These are phyloP conservation scores for Halcyon smyrnensis DNA, from an alignment of 2,797 vertebrate genomes.

Conservation along the genomic window DNA sequence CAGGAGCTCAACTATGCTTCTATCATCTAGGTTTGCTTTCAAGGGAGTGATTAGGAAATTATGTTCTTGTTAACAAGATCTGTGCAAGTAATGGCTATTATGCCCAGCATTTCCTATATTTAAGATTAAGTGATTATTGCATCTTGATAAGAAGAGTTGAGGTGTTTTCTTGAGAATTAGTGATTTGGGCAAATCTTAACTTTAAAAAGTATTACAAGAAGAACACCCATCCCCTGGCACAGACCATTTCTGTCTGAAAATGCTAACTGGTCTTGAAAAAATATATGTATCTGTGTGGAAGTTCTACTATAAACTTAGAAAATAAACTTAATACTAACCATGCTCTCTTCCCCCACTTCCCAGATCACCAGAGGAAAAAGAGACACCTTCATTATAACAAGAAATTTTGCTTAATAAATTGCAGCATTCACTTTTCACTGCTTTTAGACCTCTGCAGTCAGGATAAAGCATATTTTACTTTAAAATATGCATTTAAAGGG, in stretches of 20 bases:
- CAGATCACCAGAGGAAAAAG: background rate
- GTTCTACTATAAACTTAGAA: background rate
- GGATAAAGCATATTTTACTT: background rate
- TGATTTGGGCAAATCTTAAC: background rate
- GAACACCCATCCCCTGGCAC: background rate
- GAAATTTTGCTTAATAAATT: background rate
- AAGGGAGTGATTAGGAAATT: conserved; percentile 61
- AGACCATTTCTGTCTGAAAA: background rate
- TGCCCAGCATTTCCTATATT: conserved; percentile 53
- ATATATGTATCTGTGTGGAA: background rate
- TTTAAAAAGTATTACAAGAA: background rate
- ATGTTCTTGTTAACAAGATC: conserved; percentile 64
- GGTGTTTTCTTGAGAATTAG: conserved; percentile 12
- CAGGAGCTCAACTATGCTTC: conserved; percentile 48
- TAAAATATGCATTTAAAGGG: background rate
- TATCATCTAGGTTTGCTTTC: conserved; percentile 52
- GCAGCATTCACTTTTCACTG: background rate
- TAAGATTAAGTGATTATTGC: conserved; percentile 16
- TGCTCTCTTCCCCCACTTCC: background rate
- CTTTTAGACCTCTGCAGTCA: background rate
- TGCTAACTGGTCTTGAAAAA: background rate
- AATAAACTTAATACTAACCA: background rate
- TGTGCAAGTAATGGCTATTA: conserved; percentile 30
- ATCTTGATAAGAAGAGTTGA: conserved; percentile 6
- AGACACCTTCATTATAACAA: background rate